A percentile compares a stretch with the other conserved stretches of the same genome.
Evolutionary conservation across 2,888 invertebrate species (phyloP).

Genomic region (Rhagonycha fulva): DNA sequence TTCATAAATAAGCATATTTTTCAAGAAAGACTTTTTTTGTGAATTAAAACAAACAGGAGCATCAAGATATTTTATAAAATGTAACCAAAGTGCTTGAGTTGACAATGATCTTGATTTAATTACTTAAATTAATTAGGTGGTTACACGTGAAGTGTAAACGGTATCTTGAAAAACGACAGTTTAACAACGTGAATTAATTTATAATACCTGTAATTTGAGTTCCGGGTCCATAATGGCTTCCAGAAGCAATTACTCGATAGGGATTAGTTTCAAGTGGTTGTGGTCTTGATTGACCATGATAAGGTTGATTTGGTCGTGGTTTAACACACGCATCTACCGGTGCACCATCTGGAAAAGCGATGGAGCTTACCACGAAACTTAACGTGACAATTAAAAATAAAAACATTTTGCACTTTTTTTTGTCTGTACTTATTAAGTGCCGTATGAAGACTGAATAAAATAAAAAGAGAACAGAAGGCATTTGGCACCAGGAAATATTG

Average conservation of each 20-base stretch:
- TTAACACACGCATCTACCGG: constrained; percentile 82
- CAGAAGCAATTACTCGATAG: constrained; percentile 69
- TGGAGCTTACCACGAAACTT: not conserved
- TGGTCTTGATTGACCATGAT: constrained; percentile 74
- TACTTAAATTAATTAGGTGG: not conserved
- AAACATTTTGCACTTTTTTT: not conserved
- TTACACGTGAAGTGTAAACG: not conserved
- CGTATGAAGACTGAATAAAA: constrained; percentile 26
- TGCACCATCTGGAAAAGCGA: constrained; percentile 77
- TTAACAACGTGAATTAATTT: not conserved
- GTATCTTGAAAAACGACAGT: constrained; percentile 4
- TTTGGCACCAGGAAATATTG: constrained; percentile 26
- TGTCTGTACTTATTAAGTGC: constrained; percentile 9
- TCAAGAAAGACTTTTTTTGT: not conserved
- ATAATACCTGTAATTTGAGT: constrained; percentile 69
- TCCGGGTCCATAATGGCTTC: constrained; percentile 68
- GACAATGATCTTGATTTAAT: not conserved
- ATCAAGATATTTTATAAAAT: not conserved
- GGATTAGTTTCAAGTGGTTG: constrained; percentile 68
- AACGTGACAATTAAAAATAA: not conserved
- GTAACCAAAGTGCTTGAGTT: not conserved
- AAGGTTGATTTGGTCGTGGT: constrained; percentile 73
- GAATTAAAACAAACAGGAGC: not conserved
- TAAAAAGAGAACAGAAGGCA: constrained; percentile 21
- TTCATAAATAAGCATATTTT: not conserved